Base-by-base conservation (phyloP, 1,140 invertebrate genomes). In the Apis dorsata region DNA sequence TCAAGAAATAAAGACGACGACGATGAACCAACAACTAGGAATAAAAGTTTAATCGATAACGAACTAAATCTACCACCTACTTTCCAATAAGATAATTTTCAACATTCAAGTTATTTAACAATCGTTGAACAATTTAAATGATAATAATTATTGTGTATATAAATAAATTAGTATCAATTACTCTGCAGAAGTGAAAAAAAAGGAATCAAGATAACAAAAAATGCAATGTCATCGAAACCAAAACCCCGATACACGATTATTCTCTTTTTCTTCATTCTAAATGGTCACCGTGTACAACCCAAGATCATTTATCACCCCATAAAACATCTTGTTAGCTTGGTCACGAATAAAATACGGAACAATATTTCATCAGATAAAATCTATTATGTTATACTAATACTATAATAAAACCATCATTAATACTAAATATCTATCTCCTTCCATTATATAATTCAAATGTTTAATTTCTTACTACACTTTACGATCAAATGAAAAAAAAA, bases 251-350 rank as follows among this genome's bases (percentile, higher is more conserved):
- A 19, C 17, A 51, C 21, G 7, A 59, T 53, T 44, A 34, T 69
- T 75, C 68, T 76, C 65, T 68, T 55, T 17, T 57, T 28, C 51
- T 51, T n/a, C 57, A 3, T 21, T 49, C 13, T 53, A 55, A 66
- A 66, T n/a, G 62, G 28, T 49, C 17, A 13, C 8, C 49, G 10
- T 59, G 62, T 55, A 51, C 51, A 76, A 59, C 21, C 19, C 53
- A 76, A 76, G 44, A 28, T 76, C 72, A 81, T 81, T 72, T 76
- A 74, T 82, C 80, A 82, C 24, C 4, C 24, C 57, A 11, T 15
- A 13, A 28, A 51, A 57, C 34, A 74, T n/a, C 34, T 15, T 59
- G 71, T 79, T 75, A 74, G 70, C 59, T 24, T 17, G 24, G 21
- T 63, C 60, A 63, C 60, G 69, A 80, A 57, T 44, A 80, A 60